Base-by-base conservation (phyloP, 2,113 vertebrate species). In the Poecilia latipinna region DNA sequence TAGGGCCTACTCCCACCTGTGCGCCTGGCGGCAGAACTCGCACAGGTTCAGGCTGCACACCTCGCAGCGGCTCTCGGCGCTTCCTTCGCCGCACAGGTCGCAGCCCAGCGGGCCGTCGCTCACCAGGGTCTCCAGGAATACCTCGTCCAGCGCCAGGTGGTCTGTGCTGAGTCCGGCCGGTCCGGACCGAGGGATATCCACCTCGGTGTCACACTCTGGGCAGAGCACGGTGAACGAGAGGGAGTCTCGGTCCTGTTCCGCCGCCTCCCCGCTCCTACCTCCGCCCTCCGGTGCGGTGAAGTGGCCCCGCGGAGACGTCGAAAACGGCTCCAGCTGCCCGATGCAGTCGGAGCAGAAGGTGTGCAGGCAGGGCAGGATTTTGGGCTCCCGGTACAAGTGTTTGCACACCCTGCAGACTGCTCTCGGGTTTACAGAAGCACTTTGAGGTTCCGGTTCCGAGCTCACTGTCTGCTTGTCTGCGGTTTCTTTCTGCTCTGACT, bases 1-100 rank as follows among this genome's bases (percentile, higher is more conserved):
- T 17, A n/a, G 17, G 35, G 13, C 0, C 22, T 26, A 3, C 22
- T 86, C 90, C 90, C 87, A 97, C 97, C 97, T 97, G 94, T 98
- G 97, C 0, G 97, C 97, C 91, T 96, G 95, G 89, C 95, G 95
- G 94, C 97, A 98, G 94, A 98, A 98, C 79, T 90, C 95, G 85
- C 97, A 98, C 61, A 99, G 94, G 86, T 93, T 93, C 76, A 94
- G 87, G 71, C 90, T 88, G 93, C 97, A 98, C 68, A 95, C 95
- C 77, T 95, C 94, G 86, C 97, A 99, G n/a, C 95, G 95, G 89
- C 91, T 94, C 88, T 91, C 94, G 0, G 95, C 96, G 67, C 89
- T 91, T 24, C 94, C 93, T 57, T 97, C 96, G 17, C 90, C 93
- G 90, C 97, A 98, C 72, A 98, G 94, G 86, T 97, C 96, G 88